These are phyloP conservation scores for Coccyzus lansbergi DNA, from an alignment of 2,797 vertebrate species.

Conservation along the genomic window DNA sequence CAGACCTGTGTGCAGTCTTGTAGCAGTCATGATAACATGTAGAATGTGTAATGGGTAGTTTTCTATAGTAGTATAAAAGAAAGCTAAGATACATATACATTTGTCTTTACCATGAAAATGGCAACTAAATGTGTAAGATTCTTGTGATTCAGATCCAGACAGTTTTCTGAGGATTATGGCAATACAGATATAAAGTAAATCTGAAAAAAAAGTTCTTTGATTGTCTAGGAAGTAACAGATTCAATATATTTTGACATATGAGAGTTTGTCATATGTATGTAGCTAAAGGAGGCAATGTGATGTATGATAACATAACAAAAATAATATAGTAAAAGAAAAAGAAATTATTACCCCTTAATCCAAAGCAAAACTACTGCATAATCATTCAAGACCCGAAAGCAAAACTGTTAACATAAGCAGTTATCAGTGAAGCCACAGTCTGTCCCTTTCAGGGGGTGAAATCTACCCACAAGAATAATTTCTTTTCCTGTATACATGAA, in stretches of 20 bases:
- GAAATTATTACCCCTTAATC: not conserved
- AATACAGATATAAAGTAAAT: not conserved
- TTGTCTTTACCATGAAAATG: not conserved
- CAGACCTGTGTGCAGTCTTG: not conserved
- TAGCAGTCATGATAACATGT: not conserved
- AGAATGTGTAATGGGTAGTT: not conserved
- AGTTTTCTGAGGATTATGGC: not conserved
- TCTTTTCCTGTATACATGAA: conserved; percentile 25
- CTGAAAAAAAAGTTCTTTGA: not conserved
- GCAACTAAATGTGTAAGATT: not conserved
- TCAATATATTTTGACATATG: not conserved
- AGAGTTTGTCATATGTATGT: not conserved
- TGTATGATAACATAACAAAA: not conserved
- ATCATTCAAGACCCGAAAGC: not conserved
- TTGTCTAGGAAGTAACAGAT: not conserved
- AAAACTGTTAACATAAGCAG: not conserved
- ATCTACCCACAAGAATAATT: not conserved
- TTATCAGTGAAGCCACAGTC: not conserved
- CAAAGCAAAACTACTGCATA: not conserved
- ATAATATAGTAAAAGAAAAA: not conserved
- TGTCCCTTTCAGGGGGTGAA: not conserved
- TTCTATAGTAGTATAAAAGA: not conserved
- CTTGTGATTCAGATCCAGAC: not conserved
- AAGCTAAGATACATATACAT: not conserved
- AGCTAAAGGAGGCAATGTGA: not conserved